These are phyloP conservation scores for Terrapene triunguis DNA, from an alignment of 2,113 vertebrate genomes.

Conservation along the genomic window DNA sequence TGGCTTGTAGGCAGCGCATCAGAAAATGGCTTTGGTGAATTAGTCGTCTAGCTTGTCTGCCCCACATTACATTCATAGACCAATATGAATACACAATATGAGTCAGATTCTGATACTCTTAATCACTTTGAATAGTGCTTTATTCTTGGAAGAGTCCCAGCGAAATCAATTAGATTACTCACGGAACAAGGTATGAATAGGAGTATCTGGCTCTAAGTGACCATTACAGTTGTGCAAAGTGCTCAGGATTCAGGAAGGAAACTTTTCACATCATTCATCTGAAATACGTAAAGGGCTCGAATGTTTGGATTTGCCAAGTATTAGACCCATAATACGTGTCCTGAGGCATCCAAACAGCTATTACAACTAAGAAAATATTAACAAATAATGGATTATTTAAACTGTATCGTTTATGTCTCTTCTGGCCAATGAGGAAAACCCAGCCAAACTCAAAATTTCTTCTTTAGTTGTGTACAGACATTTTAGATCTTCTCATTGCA, in stretches of 20 bases:
- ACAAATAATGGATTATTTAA: constrained; percentile 67
- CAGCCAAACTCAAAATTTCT: neutral
- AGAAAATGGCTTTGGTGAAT: neutral
- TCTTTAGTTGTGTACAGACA: constrained; percentile 11
- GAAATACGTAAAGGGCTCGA: constrained; percentile 23
- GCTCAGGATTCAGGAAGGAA: fast-evolving
- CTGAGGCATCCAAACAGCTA: constrained; percentile 17
- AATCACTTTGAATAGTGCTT: neutral
- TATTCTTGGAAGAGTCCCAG: neutral
- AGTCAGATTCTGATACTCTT: neutral
- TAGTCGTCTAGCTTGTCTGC: neutral
- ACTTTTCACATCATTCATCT: neutral
- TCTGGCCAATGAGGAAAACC: constrained; percentile 59
- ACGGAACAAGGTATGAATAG: fast-evolving
- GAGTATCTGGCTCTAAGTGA: neutral
- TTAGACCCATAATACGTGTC: neutral
- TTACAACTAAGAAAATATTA: constrained; percentile 56
- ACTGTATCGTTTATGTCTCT: constrained; percentile 32
- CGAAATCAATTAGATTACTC: neutral
- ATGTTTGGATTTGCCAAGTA: constrained; percentile 2
- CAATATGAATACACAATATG: fast-evolving
- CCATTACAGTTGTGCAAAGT: fast-evolving
- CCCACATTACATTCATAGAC: fast-evolving
- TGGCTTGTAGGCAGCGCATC: neutral
- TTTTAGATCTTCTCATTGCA: constrained; percentile 2